Evolutionary conservation across 2,113 vertebrate genomes (phyloP).

Genomic region (Phodopus roborovskii): DNA sequence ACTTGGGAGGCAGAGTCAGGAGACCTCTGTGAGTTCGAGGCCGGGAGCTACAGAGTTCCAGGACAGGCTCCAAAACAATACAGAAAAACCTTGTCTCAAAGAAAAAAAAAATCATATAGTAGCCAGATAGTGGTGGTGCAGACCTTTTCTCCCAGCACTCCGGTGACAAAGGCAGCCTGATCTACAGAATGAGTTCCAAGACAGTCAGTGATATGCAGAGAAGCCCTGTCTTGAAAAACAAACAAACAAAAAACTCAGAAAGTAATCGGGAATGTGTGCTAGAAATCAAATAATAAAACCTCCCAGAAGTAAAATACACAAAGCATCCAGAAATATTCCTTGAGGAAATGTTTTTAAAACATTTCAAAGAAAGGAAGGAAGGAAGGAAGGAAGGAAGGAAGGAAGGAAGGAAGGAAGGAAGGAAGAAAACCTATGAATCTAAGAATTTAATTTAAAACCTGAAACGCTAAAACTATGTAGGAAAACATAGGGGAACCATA

Average conservation of each 20-base stretch:
- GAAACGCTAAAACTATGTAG: not conserved
- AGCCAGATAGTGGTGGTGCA: not conserved
- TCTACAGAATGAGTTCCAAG: not conserved
- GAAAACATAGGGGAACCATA: not conserved
- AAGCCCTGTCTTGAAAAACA: not conserved
- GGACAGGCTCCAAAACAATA: not conserved
- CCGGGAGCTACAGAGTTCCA: not conserved
- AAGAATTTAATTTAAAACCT: not conserved
- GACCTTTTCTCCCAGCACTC: not conserved
- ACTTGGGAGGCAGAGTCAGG: too few species aligned
- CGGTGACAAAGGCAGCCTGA: not conserved
- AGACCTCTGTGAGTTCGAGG: not conserved
- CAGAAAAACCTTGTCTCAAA: not conserved
- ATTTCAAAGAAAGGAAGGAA: not conserved
- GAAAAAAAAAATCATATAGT: not conserved
- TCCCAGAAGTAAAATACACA: not conserved
- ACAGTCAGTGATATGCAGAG: not conserved
- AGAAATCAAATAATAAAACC: not conserved
- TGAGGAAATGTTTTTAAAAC: not conserved
- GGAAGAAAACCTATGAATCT: too few species aligned
- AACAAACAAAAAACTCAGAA: not conserved
- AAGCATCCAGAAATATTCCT: not conserved
- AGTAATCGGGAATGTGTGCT: not conserved
- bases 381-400: not conserved
- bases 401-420: not conserved